Base-by-base conservation (phyloP, 2,113 vertebrate genomes). In the Talpa occidentalis region DNA sequence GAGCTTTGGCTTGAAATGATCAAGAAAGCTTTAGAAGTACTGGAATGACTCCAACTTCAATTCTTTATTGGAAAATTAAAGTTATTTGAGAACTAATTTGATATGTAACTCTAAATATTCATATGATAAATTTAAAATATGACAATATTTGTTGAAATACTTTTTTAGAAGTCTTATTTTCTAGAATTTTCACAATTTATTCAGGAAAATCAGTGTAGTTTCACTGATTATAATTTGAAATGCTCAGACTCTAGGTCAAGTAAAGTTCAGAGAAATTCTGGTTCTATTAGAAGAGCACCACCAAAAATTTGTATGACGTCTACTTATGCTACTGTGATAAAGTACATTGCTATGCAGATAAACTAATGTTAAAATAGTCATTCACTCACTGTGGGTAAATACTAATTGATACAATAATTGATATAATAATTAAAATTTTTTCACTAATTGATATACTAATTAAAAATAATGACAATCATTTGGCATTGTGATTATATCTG, bases 1-100 rank as follows among this genome's bases (percentile, higher is more conserved):
- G 40, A 74, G 10, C 37, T 97, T 35, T 96, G 86, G 84, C 77
- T 66, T 80, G n/a, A 78, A n/a, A 95, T 94, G 42, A 54, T 88
- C 3, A 10, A 88, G 73, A 94, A 93, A 76, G 26, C 92, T 96
- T 96, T 93, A 56, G 83, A 92, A 49, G 42, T 94, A 3, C 30
- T 95, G 70, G 22, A 95, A 24, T 44, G 37, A 91, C 88, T 95
- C 30, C 30, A 42, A 83, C 19, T 87, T 91, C 40, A 94, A 92
- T 62, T 91, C 3, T 94, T 94, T 83, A 88, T 16, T 9, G 19
- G 54, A 92, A 96, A 94, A 88, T 37, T 9, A 24, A 24, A 42
- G 0, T 4, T 56, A 12, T 94, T 95, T 76, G 73, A 24, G 70
- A 83, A 69, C 44, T 73, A 76, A 70, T 37, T 42, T 70, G 47